Percentiles rank a stretch among this genome's conserved stretches.
Evolutionary conservation across 2,888 invertebrate genomes (phyloP).

Genomic region (Netelia virgata): DNA sequence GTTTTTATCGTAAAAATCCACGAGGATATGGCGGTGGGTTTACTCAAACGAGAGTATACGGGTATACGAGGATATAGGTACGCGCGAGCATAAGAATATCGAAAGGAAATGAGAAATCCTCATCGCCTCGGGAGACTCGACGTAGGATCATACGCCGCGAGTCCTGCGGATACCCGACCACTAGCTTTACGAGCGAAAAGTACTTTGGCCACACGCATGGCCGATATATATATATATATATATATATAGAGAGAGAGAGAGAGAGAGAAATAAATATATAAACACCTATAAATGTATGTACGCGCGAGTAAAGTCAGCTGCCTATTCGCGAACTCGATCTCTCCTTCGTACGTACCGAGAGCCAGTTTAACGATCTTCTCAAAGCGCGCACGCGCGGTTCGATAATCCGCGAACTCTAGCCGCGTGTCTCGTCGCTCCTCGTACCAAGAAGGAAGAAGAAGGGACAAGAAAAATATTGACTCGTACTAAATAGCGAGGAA

Average conservation of each 20-base stretch:
- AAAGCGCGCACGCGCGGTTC: conserved; percentile 33
- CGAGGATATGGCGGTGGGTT: conserved; percentile 31
- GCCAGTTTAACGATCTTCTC: conserved; percentile 62
- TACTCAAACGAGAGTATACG: conserved; percentile 20
- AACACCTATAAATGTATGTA: conserved; percentile 28
- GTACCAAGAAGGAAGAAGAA: background rate
- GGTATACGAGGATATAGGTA: background rate
- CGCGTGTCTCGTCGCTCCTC: background rate
- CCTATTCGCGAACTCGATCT: conserved; percentile 64
- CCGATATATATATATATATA: conserved; percentile 4
- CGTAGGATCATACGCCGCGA: conserved; percentile 24
- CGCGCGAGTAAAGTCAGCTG: conserved; percentile 23
- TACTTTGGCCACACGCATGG: conserved; percentile 55
- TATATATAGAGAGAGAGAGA: background rate
- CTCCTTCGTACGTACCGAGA: conserved; percentile 66
- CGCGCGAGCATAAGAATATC: conserved; percentile 14
- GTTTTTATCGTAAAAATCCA: conserved; percentile 46
- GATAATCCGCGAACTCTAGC: conserved; percentile 27
- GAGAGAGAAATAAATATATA: background rate
- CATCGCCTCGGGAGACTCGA: conserved; percentile 28
- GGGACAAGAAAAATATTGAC: conserved; percentile 11
- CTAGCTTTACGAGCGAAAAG: conserved; percentile 65
- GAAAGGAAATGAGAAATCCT: conserved; percentile 10
- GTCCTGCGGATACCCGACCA: conserved; percentile 28
- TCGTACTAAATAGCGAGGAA: conserved; percentile 1